Base-by-base conservation (phyloP, 2,113 vertebrate species). In the Nematolebias whitei region DNA sequence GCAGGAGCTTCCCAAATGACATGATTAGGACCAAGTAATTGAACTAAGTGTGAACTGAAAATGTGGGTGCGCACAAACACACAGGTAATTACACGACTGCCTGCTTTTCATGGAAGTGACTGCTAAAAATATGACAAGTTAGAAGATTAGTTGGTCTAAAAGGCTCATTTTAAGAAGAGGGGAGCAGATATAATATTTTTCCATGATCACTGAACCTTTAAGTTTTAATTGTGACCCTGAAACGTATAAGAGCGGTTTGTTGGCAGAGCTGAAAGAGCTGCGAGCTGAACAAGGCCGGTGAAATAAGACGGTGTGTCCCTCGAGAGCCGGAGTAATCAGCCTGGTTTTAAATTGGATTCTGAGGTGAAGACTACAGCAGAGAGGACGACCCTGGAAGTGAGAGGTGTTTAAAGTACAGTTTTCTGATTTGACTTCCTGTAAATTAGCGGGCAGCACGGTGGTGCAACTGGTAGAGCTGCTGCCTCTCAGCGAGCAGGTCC, bases 341-440 rank as follows among this genome's bases (percentile, higher is more conserved):
- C 23, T 23, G 39, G 54, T 24, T 57, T 54, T 57, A 18, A 41
- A 43, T 57, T 43, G 23, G 39, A 57, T 57, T 57, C 39, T 14
- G 39, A 57, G 43, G 19, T 24, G 20, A 57, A 40, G 24, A 20
- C 39, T 19, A 41, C 15, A 40, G 54, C 54, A 57, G 39, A 12
- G 13, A 22, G 3, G 10, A n/a, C n/a, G n/a, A n/a, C n/a, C n/a
- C n/a, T n/a, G n/a, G n/a, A n/a, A n/a, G n/a, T n/a, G n/a, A n/a
- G n/a, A n/a, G n/a, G n/a, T n/a, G n/a, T n/a, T n/a, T n/a, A n/a
- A n/a, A n/a, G n/a, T n/a, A n/a, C n/a, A n/a, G n/a, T n/a, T n/a
- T n/a, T n/a, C n/a, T n/a, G n/a, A n/a, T n/a, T n/a, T n/a, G n/a
- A n/a, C n/a, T n/a, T n/a, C n/a, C n/a, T n/a, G n/a, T n/a, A n/a